These are phyloP conservation scores for Rattus rattus DNA, from an alignment of 2,113 vertebrate genomes.

Conservation along the genomic window DNA sequence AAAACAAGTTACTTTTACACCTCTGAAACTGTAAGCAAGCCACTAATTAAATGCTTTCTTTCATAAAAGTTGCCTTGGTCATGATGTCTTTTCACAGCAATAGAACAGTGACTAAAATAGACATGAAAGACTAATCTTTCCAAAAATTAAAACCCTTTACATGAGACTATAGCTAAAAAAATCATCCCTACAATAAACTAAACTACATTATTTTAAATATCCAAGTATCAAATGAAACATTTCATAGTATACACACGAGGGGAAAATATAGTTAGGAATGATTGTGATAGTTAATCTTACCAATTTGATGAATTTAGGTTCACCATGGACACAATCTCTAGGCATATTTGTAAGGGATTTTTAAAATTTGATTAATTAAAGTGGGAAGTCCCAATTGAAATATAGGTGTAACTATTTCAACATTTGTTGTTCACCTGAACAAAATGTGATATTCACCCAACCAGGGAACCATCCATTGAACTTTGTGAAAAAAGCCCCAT, in stretches of 20 bases:
- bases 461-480: background rate
- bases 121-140: background rate
- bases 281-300: background rate
- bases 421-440: background rate
- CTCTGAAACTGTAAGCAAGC: background rate
- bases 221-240: background rate
- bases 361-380: background rate
- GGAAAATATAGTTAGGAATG: background rate
- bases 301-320: background rate
- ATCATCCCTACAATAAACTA: background rate
- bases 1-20: too few species aligned
- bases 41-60: background rate
- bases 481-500: background rate
- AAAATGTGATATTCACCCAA: background rate
- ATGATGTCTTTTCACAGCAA: background rate
- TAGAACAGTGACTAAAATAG: background rate
- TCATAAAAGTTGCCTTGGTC: background rate
- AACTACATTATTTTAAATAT: background rate
- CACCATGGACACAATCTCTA: background rate
- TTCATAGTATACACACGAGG: background rate
- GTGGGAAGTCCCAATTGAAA: background rate
- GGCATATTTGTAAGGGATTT: background rate
- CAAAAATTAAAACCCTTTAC: background rate
- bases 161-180: background rate
- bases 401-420: background rate